Percentiles rank a stretch among this genome's conserved stretches.
phyloP scores from a whole-genome alignment of 2,888 invertebrate genomes.

The Rosalia funebris region DNA sequence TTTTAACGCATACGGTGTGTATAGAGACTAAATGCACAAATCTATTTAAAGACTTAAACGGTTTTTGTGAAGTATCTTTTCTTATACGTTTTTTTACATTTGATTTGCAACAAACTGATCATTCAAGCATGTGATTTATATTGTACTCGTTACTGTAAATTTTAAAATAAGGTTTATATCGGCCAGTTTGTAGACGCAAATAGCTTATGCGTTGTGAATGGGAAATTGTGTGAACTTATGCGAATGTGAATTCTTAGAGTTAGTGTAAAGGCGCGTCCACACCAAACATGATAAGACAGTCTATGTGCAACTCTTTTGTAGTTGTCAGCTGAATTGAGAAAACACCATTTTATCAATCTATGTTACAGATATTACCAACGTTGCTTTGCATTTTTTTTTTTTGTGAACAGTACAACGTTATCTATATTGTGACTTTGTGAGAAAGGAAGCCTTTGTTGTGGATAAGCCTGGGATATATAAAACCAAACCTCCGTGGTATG shows the following conservation, averaged over 20 bases:
- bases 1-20: conserved; percentile 23
- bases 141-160: conserved; percentile 11
- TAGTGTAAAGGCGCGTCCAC: background rate
- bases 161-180: conserved; percentile 5
- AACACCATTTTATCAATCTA: no score
- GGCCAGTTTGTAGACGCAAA: conserved; percentile 17
- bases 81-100: conserved; percentile 20
- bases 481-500: background rate
- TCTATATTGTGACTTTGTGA: no score
- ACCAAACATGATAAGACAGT: no score
- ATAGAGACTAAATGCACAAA: conserved; percentile 20
- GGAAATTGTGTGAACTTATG: background rate
- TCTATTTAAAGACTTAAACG: conserved; percentile 9
- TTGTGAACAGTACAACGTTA: no score
- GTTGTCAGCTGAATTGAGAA: no score
- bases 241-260: background rate
- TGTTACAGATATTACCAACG: no score
- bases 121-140: conserved; percentile 24
- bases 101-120: conserved; percentile 15
- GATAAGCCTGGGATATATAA: background rate
- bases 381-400: no score
- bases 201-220: background rate
- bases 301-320: no score
- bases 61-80: conserved; percentile 14
- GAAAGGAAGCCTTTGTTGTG: no score